These are phyloP conservation scores for Xerus rutilus DNA, from an alignment of 2,797 vertebrate species.

Conservation along the genomic window DNA sequence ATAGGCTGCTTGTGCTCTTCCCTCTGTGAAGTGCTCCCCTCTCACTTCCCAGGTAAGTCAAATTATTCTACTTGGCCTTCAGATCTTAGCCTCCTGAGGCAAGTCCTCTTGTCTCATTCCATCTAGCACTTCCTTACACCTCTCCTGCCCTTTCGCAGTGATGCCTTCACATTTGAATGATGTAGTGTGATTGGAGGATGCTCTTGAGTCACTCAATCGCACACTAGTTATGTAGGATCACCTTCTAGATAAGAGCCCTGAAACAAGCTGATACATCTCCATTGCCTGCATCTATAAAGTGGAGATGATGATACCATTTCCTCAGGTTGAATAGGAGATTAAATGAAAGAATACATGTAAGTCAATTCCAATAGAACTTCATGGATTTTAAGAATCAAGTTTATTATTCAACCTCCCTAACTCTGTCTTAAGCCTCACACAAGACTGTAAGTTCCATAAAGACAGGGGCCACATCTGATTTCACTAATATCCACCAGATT, in stretches of 20 bases:
- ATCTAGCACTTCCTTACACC: not conserved
- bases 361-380: not conserved
- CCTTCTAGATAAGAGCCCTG: not conserved
- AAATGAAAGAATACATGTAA: not conserved
- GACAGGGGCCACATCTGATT: not conserved
- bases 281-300: not conserved
- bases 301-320: not conserved
- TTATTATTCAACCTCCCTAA: not conserved
- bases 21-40: not conserved
- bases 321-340: not conserved
- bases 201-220: not conserved
- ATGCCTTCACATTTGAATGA: not conserved
- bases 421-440: not conserved
- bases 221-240: not conserved
- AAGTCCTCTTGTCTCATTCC: not conserved
- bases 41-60: not conserved
- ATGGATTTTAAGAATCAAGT: not conserved
- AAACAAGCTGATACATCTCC: no score
- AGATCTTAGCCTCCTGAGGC: not conserved
- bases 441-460: not conserved
- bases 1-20: rapidly evolving
- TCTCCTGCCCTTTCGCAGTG: not conserved
- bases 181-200: rapidly evolving
- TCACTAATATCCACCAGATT: not conserved
- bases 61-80: not conserved